Evolutionary conservation across 1,140 invertebrate genomes (phyloP), one percentile per base, ranked within the genome.

Genomic region (Meloidogyne hapla): DNA sequence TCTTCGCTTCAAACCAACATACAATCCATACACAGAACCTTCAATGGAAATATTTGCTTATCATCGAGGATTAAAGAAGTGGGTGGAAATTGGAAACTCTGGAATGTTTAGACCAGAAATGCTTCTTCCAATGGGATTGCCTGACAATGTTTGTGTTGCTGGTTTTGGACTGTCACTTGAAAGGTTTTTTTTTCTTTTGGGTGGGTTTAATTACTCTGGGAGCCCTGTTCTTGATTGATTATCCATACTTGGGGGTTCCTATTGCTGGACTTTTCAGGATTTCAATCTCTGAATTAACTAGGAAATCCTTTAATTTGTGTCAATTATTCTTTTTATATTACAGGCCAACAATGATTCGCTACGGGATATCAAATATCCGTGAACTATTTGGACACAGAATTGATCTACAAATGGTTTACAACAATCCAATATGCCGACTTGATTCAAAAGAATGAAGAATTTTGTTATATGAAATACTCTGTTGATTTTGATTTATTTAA

Each of bases 21-120:
- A 98, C 87, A 99, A 99, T 90, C 97, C 97, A 0, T 99, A 99
- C 87, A 99, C 97, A 0, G 97, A 99, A 88, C 97, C 97, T 10
- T 97, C 94, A 84, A 99, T 99, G 96, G 97, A 99, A 90, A 94
- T 99, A 69, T 99, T 98, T 88, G 94, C 95, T 86, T 99, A 93
- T 87, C 97, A 99, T 87, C 90, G 92, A 79, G 94, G 91, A 73
- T 84, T 92, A 15, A 89, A 91, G 66, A 92, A 92, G 83, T 92
- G 91, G 91, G 91, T 92, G 18, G 92, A 92, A 87, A 89, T 92
- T 77, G 97, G 97, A 79, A 99, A 99, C 87, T 98, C 95, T 1
- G 97, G 97, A 6, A 82, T 82, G 25, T 81, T 81, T 62, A 89
- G 97, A 26, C 96, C 96, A 1, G 97, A 99, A 90, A 94, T 99